Conservation (phyloP, 2,113 vertebrate genomes). For the Neogobius melanostomus region DNA sequence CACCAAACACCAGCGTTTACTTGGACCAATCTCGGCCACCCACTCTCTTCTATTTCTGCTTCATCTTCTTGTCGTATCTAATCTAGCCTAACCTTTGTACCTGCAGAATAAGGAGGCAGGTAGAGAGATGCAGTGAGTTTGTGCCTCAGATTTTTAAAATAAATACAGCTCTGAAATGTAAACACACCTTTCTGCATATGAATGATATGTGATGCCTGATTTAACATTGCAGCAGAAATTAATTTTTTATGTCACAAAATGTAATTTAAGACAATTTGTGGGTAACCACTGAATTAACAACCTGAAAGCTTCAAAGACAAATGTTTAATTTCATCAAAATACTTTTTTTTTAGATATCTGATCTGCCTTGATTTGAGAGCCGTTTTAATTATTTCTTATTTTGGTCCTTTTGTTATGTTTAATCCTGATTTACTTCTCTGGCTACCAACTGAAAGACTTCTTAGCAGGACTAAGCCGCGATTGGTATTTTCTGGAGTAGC, state of each 20-base stretch:
- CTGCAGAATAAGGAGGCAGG: conserved; percentile 44
- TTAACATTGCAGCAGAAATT: no score
- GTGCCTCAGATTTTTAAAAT: conserved; percentile 16
- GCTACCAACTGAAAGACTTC: conserved; percentile 37
- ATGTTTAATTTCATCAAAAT: no score
- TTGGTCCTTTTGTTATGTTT: conserved; percentile 47
- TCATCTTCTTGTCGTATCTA: conserved; percentile 46
- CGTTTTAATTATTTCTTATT: conserved; percentile 53
- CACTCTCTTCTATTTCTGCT: conserved; percentile 15
- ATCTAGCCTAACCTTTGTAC: conserved; percentile 40
- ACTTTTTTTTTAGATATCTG: conserved; percentile 21
- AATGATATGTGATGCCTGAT: conserved; percentile 21
- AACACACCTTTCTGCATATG: conserved; percentile 49
- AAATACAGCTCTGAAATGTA: conserved; percentile 49
- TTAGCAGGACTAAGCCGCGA: no score
- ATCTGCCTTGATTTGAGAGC: conserved; percentile 53
- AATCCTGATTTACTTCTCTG: conserved; percentile 37
- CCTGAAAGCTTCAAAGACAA: no score
- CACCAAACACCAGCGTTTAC: conserved; percentile 48
- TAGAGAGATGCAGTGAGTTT: conserved; percentile 33
- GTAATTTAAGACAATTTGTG: background rate
- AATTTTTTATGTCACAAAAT: background rate
- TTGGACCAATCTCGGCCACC: conserved; percentile 23
- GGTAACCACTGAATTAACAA: no score
- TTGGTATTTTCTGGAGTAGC: conserved; percentile 8